A percentile compares a stretch with the other conserved stretches of the same genome.
These are phyloP conservation scores for Sus cebifrons DNA, from an alignment of 2,797 vertebrate genomes.

Conservation along the genomic window DNA sequence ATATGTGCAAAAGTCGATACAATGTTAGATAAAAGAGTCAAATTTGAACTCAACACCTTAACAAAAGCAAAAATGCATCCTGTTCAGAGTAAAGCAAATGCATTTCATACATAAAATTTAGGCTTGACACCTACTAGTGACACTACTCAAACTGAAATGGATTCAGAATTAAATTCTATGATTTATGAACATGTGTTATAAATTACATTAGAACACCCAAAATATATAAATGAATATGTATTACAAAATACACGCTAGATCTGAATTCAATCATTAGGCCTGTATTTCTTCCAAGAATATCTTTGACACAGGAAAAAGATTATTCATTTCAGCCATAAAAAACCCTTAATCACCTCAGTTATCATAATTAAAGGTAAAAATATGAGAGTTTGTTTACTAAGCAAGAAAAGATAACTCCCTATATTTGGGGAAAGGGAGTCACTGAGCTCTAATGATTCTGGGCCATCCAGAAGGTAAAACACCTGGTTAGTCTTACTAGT, in stretches of 20 bases:
- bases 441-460: not conserved
- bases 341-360: not conserved
- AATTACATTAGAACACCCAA: slow-evolving; percentile 15
- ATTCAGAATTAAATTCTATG: not conserved
- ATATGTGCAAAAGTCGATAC: not conserved
- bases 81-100: not conserved
- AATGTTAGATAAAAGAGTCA: not conserved
- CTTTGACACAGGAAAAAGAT: not conserved
- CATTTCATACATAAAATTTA: not conserved
- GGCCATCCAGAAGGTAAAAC: not conserved
- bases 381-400: not conserved
- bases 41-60: slow-evolving; percentile 15
- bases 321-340: slow-evolving; percentile 42
- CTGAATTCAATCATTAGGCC: not conserved
- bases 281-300: slow-evolving; percentile 42
- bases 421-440: not conserved
- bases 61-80: not conserved
- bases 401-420: not conserved
- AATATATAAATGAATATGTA: not conserved
- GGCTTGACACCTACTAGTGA: not conserved
- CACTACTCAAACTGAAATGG: not conserved
- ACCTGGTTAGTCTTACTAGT: not conserved
- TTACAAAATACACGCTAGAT: not conserved
- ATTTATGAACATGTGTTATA: not conserved
- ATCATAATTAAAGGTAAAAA: slow-evolving; percentile 21